Evolutionary conservation across 1,140 invertebrate genomes (phyloP).

Genomic region (Lucilia cuprina): DNA sequence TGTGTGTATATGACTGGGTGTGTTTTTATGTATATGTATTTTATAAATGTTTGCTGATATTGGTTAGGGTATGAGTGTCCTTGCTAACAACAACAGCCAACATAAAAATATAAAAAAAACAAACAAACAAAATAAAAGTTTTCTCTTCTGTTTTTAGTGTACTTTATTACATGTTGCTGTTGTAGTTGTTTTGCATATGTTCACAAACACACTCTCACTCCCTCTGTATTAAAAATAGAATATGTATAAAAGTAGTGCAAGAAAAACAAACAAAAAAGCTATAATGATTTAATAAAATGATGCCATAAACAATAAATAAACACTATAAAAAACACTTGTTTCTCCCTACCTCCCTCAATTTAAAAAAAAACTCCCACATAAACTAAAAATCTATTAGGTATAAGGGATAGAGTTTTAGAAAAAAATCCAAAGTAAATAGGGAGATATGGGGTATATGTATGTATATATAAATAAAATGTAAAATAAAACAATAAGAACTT

Average conservation of each 20-base stretch:
- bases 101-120: no score
- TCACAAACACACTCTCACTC: not conserved
- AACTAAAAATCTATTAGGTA: no score
- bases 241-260: not conserved
- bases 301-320: conserved; percentile 3
- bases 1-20: not conserved
- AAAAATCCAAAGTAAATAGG: no score
- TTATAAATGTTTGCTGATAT: not conserved
- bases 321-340: not conserved
- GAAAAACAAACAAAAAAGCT: not conserved
- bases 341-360: no score
- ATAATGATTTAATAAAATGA: not conserved
- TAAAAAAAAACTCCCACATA: no score
- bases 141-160: not conserved
- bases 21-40: not conserved
- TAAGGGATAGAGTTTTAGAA: not conserved
- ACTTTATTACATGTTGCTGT: not conserved
- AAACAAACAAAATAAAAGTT: no score
- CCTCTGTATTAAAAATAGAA: not conserved
- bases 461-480: no score
- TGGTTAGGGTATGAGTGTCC: not conserved
- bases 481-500: no score
- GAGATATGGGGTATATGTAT: no score
- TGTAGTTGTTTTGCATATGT: not conserved
- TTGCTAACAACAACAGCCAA: not conserved